phyloP scores from a whole-genome alignment of 2,888 invertebrate species.

The Cheilosia urbana region DNA sequence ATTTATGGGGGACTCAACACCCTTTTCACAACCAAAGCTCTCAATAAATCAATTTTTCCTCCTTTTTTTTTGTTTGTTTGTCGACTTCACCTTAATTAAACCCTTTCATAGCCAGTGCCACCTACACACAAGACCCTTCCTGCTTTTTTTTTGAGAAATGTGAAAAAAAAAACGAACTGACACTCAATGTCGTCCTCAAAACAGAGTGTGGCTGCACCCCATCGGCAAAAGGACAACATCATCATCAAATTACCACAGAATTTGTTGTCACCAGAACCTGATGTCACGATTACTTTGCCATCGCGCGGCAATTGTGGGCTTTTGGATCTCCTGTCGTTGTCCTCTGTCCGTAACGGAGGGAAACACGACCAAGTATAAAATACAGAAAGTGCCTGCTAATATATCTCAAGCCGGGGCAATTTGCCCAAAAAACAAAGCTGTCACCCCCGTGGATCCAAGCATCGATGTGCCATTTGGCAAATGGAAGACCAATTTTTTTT shows the following conservation, averaged over 20 bases:
- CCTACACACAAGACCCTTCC: slow-evolving; percentile 2
- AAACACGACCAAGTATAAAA: slow-evolving; percentile 32
- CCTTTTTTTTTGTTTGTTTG: neutral
- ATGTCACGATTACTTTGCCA: slow-evolving; percentile 64
- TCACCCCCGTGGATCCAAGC: slow-evolving; percentile 56
- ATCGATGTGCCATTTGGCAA: slow-evolving; percentile 71
- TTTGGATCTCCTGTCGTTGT: slow-evolving; percentile 31
- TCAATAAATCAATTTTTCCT: slow-evolving; percentile 59
- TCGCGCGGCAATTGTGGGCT: slow-evolving; percentile 56
- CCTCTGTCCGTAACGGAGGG: neutral
- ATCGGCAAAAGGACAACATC: slow-evolving; percentile 62
- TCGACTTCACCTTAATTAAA: slow-evolving; percentile 48
- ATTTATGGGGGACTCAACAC: neutral
- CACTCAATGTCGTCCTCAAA: slow-evolving; percentile 20
- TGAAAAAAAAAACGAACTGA: slow-evolving; percentile 16
- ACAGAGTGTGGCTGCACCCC: slow-evolving; percentile 29
- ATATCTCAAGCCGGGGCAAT: slow-evolving; percentile 65
- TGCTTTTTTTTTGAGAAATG: neutral
- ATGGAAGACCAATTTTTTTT: slow-evolving; percentile 59
- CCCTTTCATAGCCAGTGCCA: slow-evolving; percentile 37
- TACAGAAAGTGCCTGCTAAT: slow-evolving; percentile 66
- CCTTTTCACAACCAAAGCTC: slow-evolving; percentile 7
- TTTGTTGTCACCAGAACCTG: slow-evolving; percentile 70
- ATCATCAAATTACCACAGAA: slow-evolving; percentile 74
- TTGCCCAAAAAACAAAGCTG: slow-evolving; percentile 56